Evolutionary conservation across 1,140 invertebrate species (phyloP).

Genomic region (Samia ricini): DNA sequence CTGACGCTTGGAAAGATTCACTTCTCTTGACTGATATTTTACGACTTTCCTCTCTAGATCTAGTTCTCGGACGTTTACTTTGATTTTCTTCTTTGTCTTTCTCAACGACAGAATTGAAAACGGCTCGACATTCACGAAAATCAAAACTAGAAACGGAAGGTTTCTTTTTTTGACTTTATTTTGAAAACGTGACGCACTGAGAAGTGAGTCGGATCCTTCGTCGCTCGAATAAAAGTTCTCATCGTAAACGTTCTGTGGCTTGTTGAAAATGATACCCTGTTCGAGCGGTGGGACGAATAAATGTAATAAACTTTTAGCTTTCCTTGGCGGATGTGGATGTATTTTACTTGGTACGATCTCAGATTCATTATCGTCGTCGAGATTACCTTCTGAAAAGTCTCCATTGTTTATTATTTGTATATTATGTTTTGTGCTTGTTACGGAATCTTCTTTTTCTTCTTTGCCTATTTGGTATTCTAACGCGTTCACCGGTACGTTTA

Average conservation of each 20-base stretch:
- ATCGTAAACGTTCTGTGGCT: constrained; percentile 82
- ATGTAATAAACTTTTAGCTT: constrained; percentile 79
- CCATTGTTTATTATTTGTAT: constrained; percentile 68
- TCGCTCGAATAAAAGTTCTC: constrained; percentile 80
- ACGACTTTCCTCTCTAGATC: constrained; percentile 59
- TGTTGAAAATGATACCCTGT: constrained; percentile 70
- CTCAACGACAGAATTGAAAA: constrained; percentile 77
- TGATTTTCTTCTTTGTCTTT: constrained; percentile 70
- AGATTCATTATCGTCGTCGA: constrained; percentile 68
- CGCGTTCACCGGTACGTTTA: constrained; percentile 49
- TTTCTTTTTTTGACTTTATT: constrained; percentile 60
- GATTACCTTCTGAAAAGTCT: constrained; percentile 44
- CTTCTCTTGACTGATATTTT: constrained; percentile 69
- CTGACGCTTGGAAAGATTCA: constrained; percentile 74
- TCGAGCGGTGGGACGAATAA: constrained; percentile 73
- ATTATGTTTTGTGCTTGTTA: constrained; percentile 72
- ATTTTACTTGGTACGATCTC: constrained; percentile 82
- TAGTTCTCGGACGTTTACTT: constrained; percentile 49
- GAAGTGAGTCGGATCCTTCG: constrained; percentile 83
- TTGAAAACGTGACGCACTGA: constrained; percentile 81
- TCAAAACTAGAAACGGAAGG: constrained; percentile 52
- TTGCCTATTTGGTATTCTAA: constrained; percentile 52
- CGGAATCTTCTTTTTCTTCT: constrained; percentile 72
- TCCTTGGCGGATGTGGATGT: constrained; percentile 81
- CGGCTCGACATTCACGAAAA: constrained; percentile 72